A percentile compares a stretch with the other conserved stretches of the same genome.
Conservation (phyloP, 23 tunicate species). For the Styela clava region DNA sequence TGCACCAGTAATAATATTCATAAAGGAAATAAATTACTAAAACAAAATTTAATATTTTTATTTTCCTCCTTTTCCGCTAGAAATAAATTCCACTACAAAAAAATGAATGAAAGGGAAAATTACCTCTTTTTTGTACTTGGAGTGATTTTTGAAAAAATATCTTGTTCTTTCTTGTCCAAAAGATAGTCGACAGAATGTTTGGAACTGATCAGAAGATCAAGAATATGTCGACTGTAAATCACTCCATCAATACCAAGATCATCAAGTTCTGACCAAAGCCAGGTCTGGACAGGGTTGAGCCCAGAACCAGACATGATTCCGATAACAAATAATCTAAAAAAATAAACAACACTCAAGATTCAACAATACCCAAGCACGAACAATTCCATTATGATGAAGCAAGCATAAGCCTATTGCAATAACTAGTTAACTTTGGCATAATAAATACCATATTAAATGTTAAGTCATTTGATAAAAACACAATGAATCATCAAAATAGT, state of each 20-base stretch:
- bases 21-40: too few species aligned
- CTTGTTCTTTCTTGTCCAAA: slow-evolving; percentile 72
- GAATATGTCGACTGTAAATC: slow-evolving; percentile 72
- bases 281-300: slow-evolving; percentile 67
- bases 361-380: too few species aligned
- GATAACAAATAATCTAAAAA: background rate
- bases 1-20: too few species aligned
- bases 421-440: too few species aligned
- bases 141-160: slow-evolving; percentile 67
- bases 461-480: too few species aligned
- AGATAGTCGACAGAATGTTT: slow-evolving; percentile 53
- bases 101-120: background rate
- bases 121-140: slow-evolving; percentile 69
- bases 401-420: too few species aligned
- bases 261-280: slow-evolving; percentile 82
- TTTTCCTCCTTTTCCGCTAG: background rate
- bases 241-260: slow-evolving; percentile 74
- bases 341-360: background rate
- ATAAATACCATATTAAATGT: too few species aligned
- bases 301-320: slow-evolving; percentile 69
- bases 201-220: slow-evolving; percentile 63
- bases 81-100: background rate
- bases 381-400: too few species aligned
- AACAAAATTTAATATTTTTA: too few species aligned
- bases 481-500: too few species aligned